Evolutionary conservation across 2,888 invertebrate species (phyloP), one percentile per base, ranked within the genome.

Genomic region (Nomada fabriciana): DNA sequence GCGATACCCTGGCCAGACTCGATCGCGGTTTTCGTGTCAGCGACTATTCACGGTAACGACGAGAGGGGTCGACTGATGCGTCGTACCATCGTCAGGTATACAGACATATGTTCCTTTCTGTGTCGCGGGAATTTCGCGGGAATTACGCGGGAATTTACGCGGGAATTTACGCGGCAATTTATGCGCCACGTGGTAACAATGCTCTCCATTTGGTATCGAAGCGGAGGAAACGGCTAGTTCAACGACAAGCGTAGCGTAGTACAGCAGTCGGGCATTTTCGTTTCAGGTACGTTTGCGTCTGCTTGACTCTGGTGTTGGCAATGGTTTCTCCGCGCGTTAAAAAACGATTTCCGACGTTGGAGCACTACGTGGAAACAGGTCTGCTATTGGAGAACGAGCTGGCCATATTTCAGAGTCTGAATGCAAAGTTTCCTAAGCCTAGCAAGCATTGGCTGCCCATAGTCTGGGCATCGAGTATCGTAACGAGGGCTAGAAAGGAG

Each of bases 381-480:
- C 94, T 98, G 59, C 94, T 98, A 59, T 95, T 97, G 76, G 97
- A 97, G 82, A 98, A 97, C 91, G 98, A 98, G 93, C 96, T 96
- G 89, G 94, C 94, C 57, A 97, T 98, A 85, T 96, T 98, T 82
- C 96, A 96, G 75, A 96, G 96, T 90, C 94, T 98, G 89, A 97
- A 98, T 92, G 94, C 95, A 61, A 97, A 97, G 91, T 98, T 97
- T 91, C 98, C 98, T 0, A 96, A 97, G 78, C 97, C 97, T 77
- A 96, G 97, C 15, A 98, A 98, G 91, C 98, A 98, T 94, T 98
- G 98, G 98, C 89, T 98, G 90, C 98, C 98, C 11, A 97, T 98
- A 83, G 97, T 98, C 15, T 98, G 98, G 98, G 98, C 98, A 0
- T 96, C 98, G 1, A 97, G 97, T 93, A 98, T 98, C 89, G 97